These are phyloP conservation scores for Sisyra nigra DNA, from an alignment of 2,888 invertebrate genomes.

Conservation along the genomic window DNA sequence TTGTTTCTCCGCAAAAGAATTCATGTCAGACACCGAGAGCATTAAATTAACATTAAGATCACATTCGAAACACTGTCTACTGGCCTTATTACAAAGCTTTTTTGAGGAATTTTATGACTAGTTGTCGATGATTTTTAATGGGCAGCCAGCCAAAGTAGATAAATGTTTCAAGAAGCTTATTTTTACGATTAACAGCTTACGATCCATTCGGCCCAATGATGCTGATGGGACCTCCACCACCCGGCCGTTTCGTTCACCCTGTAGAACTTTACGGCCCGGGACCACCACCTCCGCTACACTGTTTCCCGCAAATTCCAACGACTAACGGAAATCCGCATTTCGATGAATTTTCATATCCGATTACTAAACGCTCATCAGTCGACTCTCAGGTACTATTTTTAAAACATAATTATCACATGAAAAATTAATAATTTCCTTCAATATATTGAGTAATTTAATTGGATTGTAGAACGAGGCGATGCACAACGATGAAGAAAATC, in stretches of 20 bases:
- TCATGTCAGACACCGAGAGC: no score
- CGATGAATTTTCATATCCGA: slow-evolving; percentile 12
- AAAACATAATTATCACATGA: neutral
- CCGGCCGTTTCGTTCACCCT: slow-evolving; percentile 6
- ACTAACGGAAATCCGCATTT: neutral
- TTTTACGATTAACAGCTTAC: neutral
- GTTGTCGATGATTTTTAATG: no score
- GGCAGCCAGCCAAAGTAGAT: no score
- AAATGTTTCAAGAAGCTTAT: neutral
- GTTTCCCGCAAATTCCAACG: slow-evolving; percentile 2
- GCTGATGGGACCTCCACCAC: slow-evolving; percentile 7
- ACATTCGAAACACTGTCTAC: no score
- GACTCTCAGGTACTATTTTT: slow-evolving; percentile 23
- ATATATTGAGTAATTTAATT: no score
- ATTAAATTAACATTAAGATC: no score
- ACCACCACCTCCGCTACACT: slow-evolving; percentile 1
- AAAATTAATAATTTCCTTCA: no score
- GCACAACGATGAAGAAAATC: neutral
- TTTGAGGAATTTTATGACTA: no score
- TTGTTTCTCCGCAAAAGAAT: no score
- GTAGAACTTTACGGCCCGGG: slow-evolving; percentile 7
- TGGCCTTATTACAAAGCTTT: no score
- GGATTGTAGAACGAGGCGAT: no score
- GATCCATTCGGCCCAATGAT: slow-evolving; percentile 3
- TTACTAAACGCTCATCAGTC: slow-evolving; percentile 25